A percentile compares a stretch with the other conserved stretches of the same genome.
Conservation (phyloP, 2,113 vertebrate species). For the Ancistrus triradiatus region DNA sequence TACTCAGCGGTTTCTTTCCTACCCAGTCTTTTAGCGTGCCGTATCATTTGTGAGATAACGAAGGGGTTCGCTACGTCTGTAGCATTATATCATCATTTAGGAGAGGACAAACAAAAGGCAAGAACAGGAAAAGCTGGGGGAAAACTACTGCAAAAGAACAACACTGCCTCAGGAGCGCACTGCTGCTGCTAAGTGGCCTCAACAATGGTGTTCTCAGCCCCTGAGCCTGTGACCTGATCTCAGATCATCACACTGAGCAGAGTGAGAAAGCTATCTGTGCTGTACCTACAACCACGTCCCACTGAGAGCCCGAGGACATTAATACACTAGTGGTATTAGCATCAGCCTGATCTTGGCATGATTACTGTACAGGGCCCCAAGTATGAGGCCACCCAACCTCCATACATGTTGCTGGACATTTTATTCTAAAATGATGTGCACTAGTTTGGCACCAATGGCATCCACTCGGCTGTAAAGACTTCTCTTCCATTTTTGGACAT, state of each 20-base stretch:
- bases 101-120: background rate
- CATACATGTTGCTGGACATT: too few relatives aligned
- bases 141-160: background rate
- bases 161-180: background rate
- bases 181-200: background rate
- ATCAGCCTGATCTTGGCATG: too few relatives aligned
- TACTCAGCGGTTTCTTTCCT: conserved; percentile 9
- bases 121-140: background rate
- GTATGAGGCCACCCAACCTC: too few relatives aligned
- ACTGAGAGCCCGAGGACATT: background rate
- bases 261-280: background rate
- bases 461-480: too few relatives aligned
- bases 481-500: too few relatives aligned
- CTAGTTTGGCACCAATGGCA: too few relatives aligned
- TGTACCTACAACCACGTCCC: background rate
- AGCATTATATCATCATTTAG: too few relatives aligned
- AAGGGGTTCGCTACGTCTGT: too few relatives aligned
- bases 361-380: too few relatives aligned
- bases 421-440: too few relatives aligned
- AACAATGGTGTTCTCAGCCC: background rate
- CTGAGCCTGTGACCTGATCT: background rate
- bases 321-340: background rate
- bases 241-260: background rate
- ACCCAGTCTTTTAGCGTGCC: background rate
- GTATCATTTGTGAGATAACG: background rate